These are phyloP conservation scores for Dysidea cf. avara DNA, from an alignment of 37 sponge, comb jelly and placozoan species.

Conservation along the genomic window DNA sequence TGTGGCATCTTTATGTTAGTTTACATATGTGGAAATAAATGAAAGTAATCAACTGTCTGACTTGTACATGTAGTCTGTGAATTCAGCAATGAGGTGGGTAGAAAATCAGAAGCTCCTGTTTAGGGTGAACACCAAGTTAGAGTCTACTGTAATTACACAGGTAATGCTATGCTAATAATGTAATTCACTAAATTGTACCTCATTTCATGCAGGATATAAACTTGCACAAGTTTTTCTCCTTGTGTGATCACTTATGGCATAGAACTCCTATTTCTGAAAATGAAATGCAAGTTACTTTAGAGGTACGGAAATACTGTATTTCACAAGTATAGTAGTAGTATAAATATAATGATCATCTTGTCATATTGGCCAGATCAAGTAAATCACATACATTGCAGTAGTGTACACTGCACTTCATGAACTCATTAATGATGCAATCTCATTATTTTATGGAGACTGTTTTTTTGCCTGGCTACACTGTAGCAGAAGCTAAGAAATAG, in stretches of 20 bases:
- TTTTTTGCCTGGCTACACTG: too few relatives aligned
- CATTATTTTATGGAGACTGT: too few relatives aligned
- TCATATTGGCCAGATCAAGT: too few relatives aligned
- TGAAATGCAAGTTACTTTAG: neutral
- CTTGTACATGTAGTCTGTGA: constrained; percentile 16
- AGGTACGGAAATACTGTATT: neutral
- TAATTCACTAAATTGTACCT: constrained; percentile 7
- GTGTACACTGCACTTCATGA: too few relatives aligned
- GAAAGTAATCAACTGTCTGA: neutral
- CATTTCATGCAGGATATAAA: neutral
- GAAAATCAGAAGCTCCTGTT: constrained; percentile 73
- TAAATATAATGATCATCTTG: too few relatives aligned
- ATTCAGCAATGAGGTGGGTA: constrained; percentile 72
- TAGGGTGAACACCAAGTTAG: constrained; percentile 41
- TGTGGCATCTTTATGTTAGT: too few relatives aligned
- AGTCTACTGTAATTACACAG: constrained; percentile 79
- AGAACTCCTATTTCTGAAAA: neutral
- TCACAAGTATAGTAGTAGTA: too few relatives aligned
- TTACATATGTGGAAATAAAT: too few relatives aligned
- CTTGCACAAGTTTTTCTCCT: constrained; percentile 37
- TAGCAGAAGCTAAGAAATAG: too few relatives aligned
- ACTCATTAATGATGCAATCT: too few relatives aligned
- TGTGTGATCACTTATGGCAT: constrained; percentile 21
- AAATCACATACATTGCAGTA: too few relatives aligned
- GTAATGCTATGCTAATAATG: constrained; percentile 11